phyloP scores from a whole-genome alignment of 2,888 invertebrate genomes.

The Conus canariensis region DNA sequence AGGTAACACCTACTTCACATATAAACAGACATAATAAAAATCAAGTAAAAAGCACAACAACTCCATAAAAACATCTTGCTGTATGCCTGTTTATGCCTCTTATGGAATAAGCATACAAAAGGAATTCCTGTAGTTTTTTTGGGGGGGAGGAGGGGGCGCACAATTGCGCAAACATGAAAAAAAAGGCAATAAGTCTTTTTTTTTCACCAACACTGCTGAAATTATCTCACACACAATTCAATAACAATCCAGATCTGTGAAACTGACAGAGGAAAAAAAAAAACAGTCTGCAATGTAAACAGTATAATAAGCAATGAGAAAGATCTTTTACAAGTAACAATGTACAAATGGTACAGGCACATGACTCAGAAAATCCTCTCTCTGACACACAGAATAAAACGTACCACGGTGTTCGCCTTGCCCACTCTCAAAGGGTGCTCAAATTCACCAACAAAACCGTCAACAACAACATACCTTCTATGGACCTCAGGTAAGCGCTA shows the following conservation, averaged over 20 bases:
- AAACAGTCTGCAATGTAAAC: not conserved
- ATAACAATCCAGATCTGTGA: too few species aligned
- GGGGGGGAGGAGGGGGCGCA: too few species aligned
- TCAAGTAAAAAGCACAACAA: not conserved
- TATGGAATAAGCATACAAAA: not conserved
- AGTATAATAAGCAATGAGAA: not conserved
- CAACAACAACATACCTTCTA: too few species aligned
- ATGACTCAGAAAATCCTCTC: too few species aligned
- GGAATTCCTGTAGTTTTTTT: not conserved
- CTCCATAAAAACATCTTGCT: not conserved
- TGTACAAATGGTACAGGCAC: too few species aligned
- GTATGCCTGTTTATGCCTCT: not conserved
- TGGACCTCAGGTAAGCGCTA: too few species aligned
- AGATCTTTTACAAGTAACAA: not conserved
- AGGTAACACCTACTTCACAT: not conserved
- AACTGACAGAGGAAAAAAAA: not conserved
- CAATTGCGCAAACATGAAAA: not conserved
- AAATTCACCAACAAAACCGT: too few species aligned
- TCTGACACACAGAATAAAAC: too few species aligned
- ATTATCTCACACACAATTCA: not conserved
- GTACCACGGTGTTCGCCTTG: too few species aligned
- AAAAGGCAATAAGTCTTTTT: too few species aligned
- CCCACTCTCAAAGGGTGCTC: too few species aligned
- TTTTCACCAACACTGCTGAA: not conserved
- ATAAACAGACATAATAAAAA: not conserved